Evolutionary conservation across 2,888 invertebrate species (phyloP).

Genomic region (Napeogenes inachia): DNA sequence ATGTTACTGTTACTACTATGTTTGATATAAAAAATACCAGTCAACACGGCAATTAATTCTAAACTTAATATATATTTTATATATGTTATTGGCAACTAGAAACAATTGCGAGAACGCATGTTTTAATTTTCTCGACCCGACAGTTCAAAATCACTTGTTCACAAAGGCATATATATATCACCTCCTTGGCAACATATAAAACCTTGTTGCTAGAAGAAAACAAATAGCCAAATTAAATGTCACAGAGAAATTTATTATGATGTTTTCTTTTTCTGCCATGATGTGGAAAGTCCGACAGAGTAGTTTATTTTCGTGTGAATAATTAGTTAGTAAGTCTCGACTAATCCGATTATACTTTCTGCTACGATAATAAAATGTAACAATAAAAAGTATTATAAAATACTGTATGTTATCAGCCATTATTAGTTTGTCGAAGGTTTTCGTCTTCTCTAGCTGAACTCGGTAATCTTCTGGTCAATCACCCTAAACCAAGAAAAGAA

Average conservation of each 20-base stretch:
- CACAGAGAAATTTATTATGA: slow-evolving; percentile 10
- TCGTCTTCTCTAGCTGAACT: too few species aligned
- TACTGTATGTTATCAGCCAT: too few species aligned
- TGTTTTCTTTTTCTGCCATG: background rate
- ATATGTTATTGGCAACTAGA: slow-evolving; percentile 61
- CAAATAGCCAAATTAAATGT: slow-evolving; percentile 56
- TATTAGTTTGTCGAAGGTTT: too few species aligned
- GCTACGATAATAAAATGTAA: background rate
- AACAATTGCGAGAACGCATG: slow-evolving; percentile 49
- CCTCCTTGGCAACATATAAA: slow-evolving; percentile 39
- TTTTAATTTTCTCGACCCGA: slow-evolving; percentile 23
- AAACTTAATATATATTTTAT: slow-evolving; percentile 54
- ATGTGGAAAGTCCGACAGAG: background rate
- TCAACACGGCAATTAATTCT: slow-evolving; percentile 27
- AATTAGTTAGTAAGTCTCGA: background rate
- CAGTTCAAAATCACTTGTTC: slow-evolving; percentile 15
- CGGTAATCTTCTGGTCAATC: too few species aligned
- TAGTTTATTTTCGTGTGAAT: slow-evolving; percentile 5
- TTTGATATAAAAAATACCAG: background rate
- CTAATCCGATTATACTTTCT: too few species aligned
- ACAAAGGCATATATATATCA: slow-evolving; percentile 28
- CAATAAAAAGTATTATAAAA: background rate
- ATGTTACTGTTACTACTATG: too few species aligned
- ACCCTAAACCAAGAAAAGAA: too few species aligned
- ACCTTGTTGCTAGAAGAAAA: slow-evolving; percentile 36